Evolutionary conservation across 53 echinoderm and acorn worm species (phyloP).

Genomic region (Mesocentrotus franciscanus): DNA sequence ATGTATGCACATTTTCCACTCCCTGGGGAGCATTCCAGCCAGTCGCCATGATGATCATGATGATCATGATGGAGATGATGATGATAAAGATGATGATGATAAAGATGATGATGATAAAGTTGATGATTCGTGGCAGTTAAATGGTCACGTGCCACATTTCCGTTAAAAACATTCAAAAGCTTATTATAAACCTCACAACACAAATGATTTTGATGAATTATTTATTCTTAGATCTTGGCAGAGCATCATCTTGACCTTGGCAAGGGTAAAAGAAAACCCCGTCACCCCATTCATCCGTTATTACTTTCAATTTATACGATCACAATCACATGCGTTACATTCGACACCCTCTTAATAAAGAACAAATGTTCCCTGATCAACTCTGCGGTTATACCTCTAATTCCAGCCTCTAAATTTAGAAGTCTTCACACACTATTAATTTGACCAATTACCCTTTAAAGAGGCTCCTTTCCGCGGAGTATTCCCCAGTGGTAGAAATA

Average conservation of each 20-base stretch:
- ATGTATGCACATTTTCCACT: too few species aligned
- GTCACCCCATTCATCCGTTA: not conserved
- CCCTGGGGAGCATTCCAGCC: too few species aligned
- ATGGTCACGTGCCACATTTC: too few species aligned
- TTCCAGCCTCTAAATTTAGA: conserved; percentile 29
- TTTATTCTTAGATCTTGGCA: conserved; percentile 10
- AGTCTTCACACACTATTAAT: conserved; percentile 9
- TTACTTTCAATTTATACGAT: not conserved
- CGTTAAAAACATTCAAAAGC: too few species aligned
- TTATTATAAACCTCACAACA: not conserved
- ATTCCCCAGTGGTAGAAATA: not conserved
- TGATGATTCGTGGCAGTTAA: too few species aligned
- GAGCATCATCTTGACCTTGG: not conserved
- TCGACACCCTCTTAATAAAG: conserved; percentile 14
- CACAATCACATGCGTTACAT: not conserved
- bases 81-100: too few species aligned
- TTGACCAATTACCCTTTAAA: not conserved
- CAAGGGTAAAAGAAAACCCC: not conserved
- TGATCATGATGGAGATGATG: too few species aligned
- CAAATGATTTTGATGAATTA: not conserved
- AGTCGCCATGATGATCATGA: too few species aligned
- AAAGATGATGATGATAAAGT: too few species aligned
- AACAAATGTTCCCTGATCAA: conserved; percentile 4
- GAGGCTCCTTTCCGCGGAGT: not conserved
- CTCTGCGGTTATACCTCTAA: conserved; percentile 30